phyloP scores from a whole-genome alignment of 2,113 vertebrate species.

The Tonatia bakeri region DNA sequence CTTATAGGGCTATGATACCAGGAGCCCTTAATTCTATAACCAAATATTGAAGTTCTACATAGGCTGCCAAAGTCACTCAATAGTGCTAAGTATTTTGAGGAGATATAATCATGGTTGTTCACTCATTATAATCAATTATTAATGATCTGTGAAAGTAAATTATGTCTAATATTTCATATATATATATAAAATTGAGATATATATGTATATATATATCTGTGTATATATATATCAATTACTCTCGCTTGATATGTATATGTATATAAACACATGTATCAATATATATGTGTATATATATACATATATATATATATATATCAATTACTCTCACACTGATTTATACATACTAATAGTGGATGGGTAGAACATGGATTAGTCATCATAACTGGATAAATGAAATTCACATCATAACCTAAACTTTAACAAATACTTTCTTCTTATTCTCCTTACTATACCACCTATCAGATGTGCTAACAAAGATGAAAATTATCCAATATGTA shows the following conservation, averaged over 20 bases:
- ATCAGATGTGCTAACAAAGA: neutral
- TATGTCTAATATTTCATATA: neutral
- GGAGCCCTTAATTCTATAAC: neutral
- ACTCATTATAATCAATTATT: neutral
- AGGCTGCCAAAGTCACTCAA: neutral
- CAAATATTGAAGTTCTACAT: neutral
- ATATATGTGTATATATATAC: too few relatives aligned
- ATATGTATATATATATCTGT: too few relatives aligned
- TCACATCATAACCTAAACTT: neutral
- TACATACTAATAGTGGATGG: neutral
- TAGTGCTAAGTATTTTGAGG: neutral
- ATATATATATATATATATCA: neutral
- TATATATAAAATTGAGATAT: neutral
- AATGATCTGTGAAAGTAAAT: neutral
- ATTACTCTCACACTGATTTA: neutral
- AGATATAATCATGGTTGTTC: neutral
- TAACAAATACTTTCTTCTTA: neutral
- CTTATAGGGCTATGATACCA: neutral
- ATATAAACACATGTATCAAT: neutral
- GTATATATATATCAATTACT: too few relatives aligned
- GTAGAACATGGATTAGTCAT: neutral
- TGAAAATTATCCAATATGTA: neutral
- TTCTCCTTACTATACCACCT: neutral
- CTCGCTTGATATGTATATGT: neutral
- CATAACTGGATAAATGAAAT: neutral